Evolutionary conservation across 2,797 vertebrate species (phyloP).

Genomic region (Anomalospiza imberbis): DNA sequence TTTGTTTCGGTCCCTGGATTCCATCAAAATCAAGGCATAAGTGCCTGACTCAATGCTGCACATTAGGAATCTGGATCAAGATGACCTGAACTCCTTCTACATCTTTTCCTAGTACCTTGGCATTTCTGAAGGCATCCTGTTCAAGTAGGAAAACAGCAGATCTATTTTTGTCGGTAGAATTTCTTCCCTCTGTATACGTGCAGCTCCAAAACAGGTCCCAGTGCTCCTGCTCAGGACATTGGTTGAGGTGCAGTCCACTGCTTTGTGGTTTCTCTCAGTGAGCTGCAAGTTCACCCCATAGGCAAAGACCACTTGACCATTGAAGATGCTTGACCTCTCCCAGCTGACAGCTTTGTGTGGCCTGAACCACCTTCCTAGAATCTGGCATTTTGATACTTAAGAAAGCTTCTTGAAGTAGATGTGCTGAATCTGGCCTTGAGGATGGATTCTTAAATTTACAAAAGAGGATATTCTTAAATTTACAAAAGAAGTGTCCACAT

Average conservation of each 20-base stretch:
- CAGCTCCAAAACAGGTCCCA: neutral
- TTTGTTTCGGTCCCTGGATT: neutral
- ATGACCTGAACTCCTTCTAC: neutral
- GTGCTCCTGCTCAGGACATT: neutral
- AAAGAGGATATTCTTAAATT: neutral
- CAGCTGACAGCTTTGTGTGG: neutral
- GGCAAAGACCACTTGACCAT: neutral
- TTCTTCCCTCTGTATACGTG: neutral
- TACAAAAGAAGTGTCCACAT: neutral
- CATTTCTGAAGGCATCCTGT: neutral
- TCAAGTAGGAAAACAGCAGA: neutral
- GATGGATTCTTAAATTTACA: neutral
- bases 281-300: neutral
- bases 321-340: neutral
- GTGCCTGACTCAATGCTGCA: neutral
- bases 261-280: neutral
- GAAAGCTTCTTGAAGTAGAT: neutral
- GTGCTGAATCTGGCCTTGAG: neutral
- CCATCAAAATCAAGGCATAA: neutral
- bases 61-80: neutral
- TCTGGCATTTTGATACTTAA: neutral
- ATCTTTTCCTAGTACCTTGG: neutral
- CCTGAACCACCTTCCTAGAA: neutral
- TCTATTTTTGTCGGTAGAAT: rapidly evolving
- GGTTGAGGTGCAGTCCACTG: neutral